These are phyloP conservation scores for Drosophila kuntzei DNA, from an alignment of 2,888 invertebrate species.

Conservation along the genomic window DNA sequence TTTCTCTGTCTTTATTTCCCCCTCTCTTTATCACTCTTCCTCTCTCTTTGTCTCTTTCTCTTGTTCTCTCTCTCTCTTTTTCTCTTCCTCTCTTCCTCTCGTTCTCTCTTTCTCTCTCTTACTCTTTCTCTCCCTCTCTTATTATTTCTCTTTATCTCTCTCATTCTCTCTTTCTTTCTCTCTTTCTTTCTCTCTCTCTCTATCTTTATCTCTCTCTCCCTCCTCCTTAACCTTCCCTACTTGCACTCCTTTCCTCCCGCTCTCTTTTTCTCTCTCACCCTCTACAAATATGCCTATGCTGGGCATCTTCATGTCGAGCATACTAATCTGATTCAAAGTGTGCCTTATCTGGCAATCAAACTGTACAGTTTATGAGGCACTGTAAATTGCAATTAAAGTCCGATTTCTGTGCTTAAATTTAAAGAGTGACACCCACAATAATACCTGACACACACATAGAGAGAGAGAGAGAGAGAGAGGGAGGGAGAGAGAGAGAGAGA, in stretches of 20 bases:
- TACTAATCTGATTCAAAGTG: neutral
- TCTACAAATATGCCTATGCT: neutral
- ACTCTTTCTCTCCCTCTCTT: neutral
- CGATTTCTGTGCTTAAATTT: slow-evolving; percentile 11
- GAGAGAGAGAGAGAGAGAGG: neutral
- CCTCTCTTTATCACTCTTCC: neutral
- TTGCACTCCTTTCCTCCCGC: too few relatives aligned
- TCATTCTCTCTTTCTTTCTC: neutral
- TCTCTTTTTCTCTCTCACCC: neutral
- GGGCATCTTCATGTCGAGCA: neutral
- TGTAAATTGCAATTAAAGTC: slow-evolving; percentile 8
- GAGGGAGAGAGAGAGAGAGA: neutral
- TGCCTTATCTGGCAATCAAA: slow-evolving; percentile 24
- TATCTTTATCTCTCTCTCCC: neutral
- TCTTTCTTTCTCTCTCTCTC: neutral
- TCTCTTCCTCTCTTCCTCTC: neutral
- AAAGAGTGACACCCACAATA: neutral
- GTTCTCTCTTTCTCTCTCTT: too few relatives aligned
- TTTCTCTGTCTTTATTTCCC: neutral
- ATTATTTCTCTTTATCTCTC: neutral
- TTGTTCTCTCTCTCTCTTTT: neutral
- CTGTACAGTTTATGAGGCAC: slow-evolving; percentile 28
- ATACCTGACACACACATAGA: neutral
- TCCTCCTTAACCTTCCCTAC: neutral
- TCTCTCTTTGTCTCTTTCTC: neutral